phyloP scores from a whole-genome alignment of 2,797 vertebrate species.

The Astyanax mexicanus region DNA sequence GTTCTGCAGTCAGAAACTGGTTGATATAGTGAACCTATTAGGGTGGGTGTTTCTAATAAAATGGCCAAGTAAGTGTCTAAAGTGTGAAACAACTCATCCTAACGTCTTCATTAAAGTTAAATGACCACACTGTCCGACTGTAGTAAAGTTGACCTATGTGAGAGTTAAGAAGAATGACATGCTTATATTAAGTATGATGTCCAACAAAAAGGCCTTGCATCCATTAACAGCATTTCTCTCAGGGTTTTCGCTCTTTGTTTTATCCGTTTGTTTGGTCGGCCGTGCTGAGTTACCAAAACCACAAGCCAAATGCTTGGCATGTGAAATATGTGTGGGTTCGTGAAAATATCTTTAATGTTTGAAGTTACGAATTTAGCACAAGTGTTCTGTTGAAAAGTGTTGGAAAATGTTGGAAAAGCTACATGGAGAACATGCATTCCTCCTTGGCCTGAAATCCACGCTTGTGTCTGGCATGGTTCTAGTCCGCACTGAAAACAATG shows the following conservation, averaged over 20 bases:
- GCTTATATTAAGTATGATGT: constrained; percentile 69
- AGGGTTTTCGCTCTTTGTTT: constrained; percentile 39
- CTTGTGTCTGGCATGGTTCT: constrained; percentile 30
- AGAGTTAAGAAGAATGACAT: constrained; percentile 52
- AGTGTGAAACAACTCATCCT: not conserved
- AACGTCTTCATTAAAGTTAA: not conserved
- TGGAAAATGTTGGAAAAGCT: constrained; percentile 7
- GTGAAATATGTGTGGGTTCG: constrained; percentile 26
- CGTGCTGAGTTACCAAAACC: constrained; percentile 1
- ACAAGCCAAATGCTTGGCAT: not conserved
- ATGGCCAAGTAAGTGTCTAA: not conserved
- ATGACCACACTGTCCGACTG: not conserved
- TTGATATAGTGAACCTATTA: not conserved
- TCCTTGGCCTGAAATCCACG: constrained; percentile 1
- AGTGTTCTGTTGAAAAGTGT: constrained; percentile 6
- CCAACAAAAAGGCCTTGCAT: constrained; percentile 49
- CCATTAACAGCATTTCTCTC: constrained; percentile 51
- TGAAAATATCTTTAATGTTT: constrained; percentile 50
- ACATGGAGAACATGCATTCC: constrained; percentile 39
- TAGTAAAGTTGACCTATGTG: constrained; percentile 39
- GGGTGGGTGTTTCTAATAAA: not conserved
- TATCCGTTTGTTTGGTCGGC: constrained; percentile 7
- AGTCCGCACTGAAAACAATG: constrained; percentile 47
- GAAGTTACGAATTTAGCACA: constrained; percentile 15
- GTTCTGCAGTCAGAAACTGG: too few species aligned